Base-by-base conservation (phyloP, 2,888 invertebrate genomes). In the Tortrix viridana region DNA sequence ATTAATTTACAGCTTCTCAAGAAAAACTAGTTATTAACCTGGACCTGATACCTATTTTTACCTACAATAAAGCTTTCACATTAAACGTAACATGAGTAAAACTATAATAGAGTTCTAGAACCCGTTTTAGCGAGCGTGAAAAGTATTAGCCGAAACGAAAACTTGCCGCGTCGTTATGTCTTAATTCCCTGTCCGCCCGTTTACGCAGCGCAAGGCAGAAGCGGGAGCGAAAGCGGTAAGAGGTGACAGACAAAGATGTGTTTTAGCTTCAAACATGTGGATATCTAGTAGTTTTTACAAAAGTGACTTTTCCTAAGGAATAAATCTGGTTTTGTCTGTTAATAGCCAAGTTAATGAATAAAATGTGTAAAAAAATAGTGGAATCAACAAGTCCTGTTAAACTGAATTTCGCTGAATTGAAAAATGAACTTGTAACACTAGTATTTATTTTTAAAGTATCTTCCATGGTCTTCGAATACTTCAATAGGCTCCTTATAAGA, bases 121-220 rank as follows among this genome's bases (percentile, higher is more conserved):
- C 23, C 12, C 37, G 37, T 32, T 37, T 47, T 32, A 32, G 32
- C 32, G 12, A 32, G 46, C 14, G 32, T n/a, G 50, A 44, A 62
- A 55, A 41, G 57, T 47, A 57, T 63, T 41, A 57, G 57, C 46
- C 52, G 38, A 57, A 57, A 62, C 62, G 57, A 41, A 46, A 52
- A 57, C 38, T 63, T 62, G 23, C 57, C 26, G 37, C 18, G 26
- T 52, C 23, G 26, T 62, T 61, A 46, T 47, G 46, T 62, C 50
- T 50, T 26, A 46, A 57, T 63, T 44, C 20, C 19, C 37, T 14
- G 12, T 16, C 43, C 20, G 32, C 46, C 46, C 16, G 52, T 20
- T 22, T 1, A 20, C n/a, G 43, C 14, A 41, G 57, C 54, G 7
- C 12, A 14, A 9, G 26, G 9, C 7, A 19, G 9, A 38, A 41